Evolutionary conservation across 2,888 invertebrate genomes (phyloP).

Genomic region (Thalpophila matura): DNA sequence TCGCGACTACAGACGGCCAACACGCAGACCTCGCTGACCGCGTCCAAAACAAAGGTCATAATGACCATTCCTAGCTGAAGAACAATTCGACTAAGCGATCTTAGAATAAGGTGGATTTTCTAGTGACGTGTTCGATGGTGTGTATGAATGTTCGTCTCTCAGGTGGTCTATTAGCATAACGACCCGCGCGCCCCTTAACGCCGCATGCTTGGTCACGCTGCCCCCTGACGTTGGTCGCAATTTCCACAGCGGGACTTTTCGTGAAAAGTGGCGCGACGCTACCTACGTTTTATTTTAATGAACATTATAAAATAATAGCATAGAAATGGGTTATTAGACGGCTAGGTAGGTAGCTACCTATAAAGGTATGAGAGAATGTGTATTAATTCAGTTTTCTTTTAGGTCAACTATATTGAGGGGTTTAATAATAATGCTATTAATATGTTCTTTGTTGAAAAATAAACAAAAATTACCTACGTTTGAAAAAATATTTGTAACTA

Average conservation of each 20-base stretch:
- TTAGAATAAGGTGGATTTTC: slow-evolving; percentile 57
- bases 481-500: too few species aligned
- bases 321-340: slow-evolving; percentile 37
- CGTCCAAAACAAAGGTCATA: slow-evolving; percentile 57
- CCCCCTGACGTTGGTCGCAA: slow-evolving; percentile 87
- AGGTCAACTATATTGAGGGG: not conserved
- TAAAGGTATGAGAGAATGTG: slow-evolving; percentile 12
- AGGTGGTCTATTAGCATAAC: slow-evolving; percentile 86
- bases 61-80: slow-evolving; percentile 22
- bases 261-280: slow-evolving; percentile 80
- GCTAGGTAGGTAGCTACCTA: slow-evolving; percentile 23
- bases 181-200: slow-evolving; percentile 89
- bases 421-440: too few species aligned
- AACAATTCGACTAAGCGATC: rapidly evolving
- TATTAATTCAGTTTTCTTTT: slow-evolving; percentile 16
- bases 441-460: too few species aligned
- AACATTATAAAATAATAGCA: slow-evolving; percentile 61
- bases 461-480: too few species aligned
- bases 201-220: slow-evolving; percentile 90
- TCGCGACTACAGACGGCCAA: slow-evolving; percentile 83
- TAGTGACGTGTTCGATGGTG: not conserved
- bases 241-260: slow-evolving; percentile 84
- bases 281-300: slow-evolving; percentile 72
- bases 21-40: slow-evolving; percentile 79
- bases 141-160: slow-evolving; percentile 57